Percentiles rank a stretch among this genome's conserved stretches.
Evolutionary conservation across 2,113 vertebrate species (phyloP).

Genomic region (Pseudonaja textilis): DNA sequence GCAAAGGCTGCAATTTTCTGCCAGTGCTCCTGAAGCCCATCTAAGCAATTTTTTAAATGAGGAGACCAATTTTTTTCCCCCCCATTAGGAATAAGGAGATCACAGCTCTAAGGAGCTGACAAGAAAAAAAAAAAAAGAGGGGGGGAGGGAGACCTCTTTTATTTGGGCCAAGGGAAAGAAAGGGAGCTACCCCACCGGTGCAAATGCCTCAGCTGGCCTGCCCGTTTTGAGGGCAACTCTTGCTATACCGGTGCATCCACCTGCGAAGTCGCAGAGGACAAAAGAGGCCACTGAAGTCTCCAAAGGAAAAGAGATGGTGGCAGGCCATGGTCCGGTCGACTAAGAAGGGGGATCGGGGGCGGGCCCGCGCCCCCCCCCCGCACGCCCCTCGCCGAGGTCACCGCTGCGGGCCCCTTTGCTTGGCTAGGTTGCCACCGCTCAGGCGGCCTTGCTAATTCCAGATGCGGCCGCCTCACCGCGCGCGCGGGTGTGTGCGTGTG

Average conservation of each 20-base stretch:
- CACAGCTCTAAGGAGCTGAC: not conserved
- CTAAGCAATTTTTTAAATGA: not conserved
- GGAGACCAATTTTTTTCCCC: not conserved
- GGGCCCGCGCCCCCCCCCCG: no score
- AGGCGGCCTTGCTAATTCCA: not conserved
- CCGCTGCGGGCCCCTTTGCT: not conserved
- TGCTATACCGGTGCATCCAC: not conserved
- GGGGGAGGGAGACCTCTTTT: not conserved
- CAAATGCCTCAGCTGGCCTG: not conserved
- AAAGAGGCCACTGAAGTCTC: not conserved
- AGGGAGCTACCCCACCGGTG: not conserved
- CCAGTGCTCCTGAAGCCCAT: not conserved
- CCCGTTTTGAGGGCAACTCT: not conserved
- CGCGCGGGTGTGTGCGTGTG: no score
- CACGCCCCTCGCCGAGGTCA: conserved; percentile 1
- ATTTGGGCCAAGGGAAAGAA: not conserved
- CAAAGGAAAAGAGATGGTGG: no score
- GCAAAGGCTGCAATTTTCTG: not conserved
- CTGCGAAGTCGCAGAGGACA: not conserved
- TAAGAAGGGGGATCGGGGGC: no score
- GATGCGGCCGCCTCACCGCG: conserved; percentile 11
- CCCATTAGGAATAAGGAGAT: not conserved
- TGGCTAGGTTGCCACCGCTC: not conserved
- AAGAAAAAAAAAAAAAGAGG: not conserved
- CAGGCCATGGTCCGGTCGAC: not conserved